These are phyloP conservation scores for Parus major DNA, from an alignment of 2,113 vertebrate species.

Conservation along the genomic window DNA sequence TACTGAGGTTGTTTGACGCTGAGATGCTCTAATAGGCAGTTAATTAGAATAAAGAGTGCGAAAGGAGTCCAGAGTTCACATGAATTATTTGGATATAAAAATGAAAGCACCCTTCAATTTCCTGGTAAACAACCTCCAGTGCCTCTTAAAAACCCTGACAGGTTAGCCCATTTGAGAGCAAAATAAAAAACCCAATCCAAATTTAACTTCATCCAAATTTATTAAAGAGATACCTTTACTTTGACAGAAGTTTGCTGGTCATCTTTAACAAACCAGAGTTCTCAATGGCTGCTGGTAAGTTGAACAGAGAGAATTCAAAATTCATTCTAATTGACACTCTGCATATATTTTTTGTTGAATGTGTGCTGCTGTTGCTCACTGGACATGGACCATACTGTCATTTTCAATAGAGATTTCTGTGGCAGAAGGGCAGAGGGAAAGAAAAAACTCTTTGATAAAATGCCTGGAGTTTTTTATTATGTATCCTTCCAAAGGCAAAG, in stretches of 20 bases:
- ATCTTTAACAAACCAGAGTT: constrained; percentile 49
- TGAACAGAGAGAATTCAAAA: background rate
- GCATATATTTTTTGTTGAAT: background rate
- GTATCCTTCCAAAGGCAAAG: background rate
- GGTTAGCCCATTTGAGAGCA: background rate
- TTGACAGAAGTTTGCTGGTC: background rate
- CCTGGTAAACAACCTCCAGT: background rate
- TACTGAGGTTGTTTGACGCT: background rate
- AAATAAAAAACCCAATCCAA: background rate
- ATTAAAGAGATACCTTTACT: background rate
- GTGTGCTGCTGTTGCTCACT: background rate
- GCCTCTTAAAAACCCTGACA: background rate
- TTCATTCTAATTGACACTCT: background rate
- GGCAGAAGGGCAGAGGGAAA: background rate
- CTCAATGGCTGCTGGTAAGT: background rate
- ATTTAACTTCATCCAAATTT: background rate
- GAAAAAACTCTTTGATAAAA: background rate
- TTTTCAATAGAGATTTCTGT: background rate
- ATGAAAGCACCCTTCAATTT: background rate
- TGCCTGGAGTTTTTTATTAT: background rate
- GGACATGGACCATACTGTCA: background rate
- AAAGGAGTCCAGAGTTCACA: background rate
- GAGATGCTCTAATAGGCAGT: background rate
- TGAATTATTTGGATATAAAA: constrained; percentile 38
- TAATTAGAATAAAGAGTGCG: constrained; percentile 11